phyloP scores from a whole-genome alignment of 2,888 invertebrate species.

The Xanthia icteritia region DNA sequence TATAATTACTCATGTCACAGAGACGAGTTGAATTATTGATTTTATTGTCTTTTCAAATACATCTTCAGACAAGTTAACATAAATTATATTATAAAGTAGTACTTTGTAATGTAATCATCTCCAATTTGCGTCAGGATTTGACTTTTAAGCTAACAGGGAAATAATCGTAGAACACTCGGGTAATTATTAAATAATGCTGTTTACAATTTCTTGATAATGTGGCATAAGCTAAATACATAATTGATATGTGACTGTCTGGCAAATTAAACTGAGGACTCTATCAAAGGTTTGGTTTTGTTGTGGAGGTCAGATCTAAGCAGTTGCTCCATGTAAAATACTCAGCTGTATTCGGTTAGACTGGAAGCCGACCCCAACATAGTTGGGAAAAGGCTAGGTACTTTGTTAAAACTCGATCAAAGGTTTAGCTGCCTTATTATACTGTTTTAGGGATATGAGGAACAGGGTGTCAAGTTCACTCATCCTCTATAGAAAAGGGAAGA shows the following conservation, averaged over 20 bases:
- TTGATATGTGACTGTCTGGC: neutral
- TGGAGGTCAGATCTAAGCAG: neutral
- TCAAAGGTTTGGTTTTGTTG: neutral
- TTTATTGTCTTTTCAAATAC: neutral
- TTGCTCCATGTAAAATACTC: neutral
- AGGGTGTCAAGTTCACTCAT: too few species aligned
- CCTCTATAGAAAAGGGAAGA: too few species aligned
- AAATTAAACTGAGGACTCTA: neutral
- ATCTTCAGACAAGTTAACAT: neutral
- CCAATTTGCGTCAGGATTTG: conserved; percentile 24
- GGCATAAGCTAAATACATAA: neutral
- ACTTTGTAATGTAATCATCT: conserved; percentile 17
- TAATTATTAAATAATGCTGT: conserved; percentile 1
- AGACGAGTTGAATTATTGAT: neutral
- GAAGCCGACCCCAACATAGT: neutral
- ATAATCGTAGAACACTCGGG: conserved; percentile 2
- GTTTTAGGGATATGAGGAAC: too few species aligned
- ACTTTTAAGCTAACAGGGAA: conserved; percentile 34
- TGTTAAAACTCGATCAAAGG: neutral
- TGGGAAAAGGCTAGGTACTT: neutral
- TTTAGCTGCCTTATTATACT: neutral
- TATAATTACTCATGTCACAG: neutral
- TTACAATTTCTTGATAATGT: neutral
- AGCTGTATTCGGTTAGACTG: neutral
- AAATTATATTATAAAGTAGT: neutral